Evolutionary conservation across 2,113 vertebrate genomes (phyloP), one percentile per base, ranked within the genome.

Genomic region (Gambusia affinis): DNA sequence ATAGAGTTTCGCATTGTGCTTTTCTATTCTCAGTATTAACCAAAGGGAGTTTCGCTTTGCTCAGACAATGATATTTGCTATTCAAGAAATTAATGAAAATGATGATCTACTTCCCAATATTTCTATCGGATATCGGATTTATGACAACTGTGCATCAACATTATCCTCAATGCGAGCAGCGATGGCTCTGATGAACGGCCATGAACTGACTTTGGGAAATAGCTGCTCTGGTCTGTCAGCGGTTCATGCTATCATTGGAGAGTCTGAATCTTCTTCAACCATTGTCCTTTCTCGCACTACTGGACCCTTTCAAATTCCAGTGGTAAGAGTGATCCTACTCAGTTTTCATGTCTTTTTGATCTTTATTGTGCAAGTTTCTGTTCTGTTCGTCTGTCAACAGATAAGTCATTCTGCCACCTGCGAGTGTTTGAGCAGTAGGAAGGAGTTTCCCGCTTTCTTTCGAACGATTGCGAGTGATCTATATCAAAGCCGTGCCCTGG

Each of bases 221-320:
- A 64, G 19, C 14, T 95, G 94, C 57, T 83, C 75, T 17, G 86
- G 91, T 57, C 82, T 90, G 39, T 78, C 94, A 39, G 72, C 83
- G 42, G 91, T 95, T 29, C 91, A 93, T 72, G 92, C 92, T 35
- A 94, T 95, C 42, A 94, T 95, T 6, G 94, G 94, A 14, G 94
- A 94, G 76, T 93, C 94, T 1, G 94, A 94, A 69, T 95, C 94
- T 2, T 92, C 94, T 57, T 92, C 94, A 31, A 94, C 93, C 24
- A 92, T 95, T 67, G 91, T 92, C 10, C 76, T 95, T 5, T 67
- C 94, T 62, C 92, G 71, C 67, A 94, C 88, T 4, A 90, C 92
- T 29, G 93, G 94, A 11, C 92, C 94, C 5, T 95, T 94, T 73
- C 75, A 85, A 67, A 88, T 94, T 71, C 94, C 94, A 76, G 92